Evolutionary conservation across 2,888 invertebrate species (phyloP).

Genomic region (Amphipyra tragopoginis): DNA sequence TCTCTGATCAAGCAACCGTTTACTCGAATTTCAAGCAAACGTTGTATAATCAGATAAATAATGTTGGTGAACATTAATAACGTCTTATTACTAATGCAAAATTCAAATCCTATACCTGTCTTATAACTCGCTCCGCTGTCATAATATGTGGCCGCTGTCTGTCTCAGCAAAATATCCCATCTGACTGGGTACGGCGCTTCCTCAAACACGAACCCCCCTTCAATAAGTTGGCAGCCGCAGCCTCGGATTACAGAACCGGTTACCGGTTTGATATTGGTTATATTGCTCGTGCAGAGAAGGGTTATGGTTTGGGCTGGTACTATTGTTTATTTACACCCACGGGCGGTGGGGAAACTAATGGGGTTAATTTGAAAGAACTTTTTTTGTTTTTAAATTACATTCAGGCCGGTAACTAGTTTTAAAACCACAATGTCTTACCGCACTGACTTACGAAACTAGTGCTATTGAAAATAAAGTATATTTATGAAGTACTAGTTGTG

Average conservation of each 20-base stretch:
- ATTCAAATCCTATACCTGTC: slow-evolving; percentile 9
- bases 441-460: slow-evolving; percentile 53
- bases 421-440: slow-evolving; percentile 35
- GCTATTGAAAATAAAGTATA: slow-evolving; percentile 17
- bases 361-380: slow-evolving; percentile 26
- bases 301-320: slow-evolving; percentile 28
- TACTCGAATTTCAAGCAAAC: no score
- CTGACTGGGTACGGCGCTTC: slow-evolving; percentile 49
- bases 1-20: no score
- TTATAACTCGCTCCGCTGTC: slow-evolving; percentile 36
- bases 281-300: slow-evolving; percentile 36
- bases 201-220: slow-evolving; percentile 56
- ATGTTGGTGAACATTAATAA: not conserved
- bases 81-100: slow-evolving; percentile 18
- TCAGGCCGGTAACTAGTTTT: slow-evolving; percentile 21
- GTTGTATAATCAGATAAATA: no score
- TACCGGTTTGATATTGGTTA: slow-evolving; percentile 42
- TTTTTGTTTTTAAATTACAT: slow-evolving; percentile 36
- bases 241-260: slow-evolving; percentile 58
- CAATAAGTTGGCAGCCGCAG: slow-evolving; percentile 46
- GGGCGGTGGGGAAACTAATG: slow-evolving; percentile 24
- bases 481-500: no score
- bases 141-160: slow-evolving; percentile 38
- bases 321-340: slow-evolving; percentile 47
- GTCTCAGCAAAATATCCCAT: slow-evolving; percentile 45